Base-by-base conservation (phyloP, 2,113 vertebrate species). In the Hystrix brachyura region DNA sequence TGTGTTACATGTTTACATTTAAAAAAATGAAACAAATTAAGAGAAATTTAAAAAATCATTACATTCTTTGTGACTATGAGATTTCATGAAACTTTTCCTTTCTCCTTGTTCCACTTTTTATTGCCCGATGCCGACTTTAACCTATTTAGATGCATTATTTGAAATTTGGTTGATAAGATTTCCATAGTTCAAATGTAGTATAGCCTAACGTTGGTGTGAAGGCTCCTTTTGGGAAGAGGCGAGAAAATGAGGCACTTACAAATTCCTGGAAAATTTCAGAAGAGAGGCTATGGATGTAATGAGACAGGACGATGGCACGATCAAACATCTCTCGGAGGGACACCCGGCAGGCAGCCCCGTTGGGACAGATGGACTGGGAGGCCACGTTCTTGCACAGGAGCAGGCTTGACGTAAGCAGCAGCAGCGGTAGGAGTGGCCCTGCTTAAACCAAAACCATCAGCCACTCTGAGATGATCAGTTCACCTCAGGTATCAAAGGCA, bases 271-370 rank as follows among this genome's bases (percentile, higher is more conserved):
- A 98, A 27, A 99, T 98, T 97, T 98, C 98, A 0, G 98, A 92
- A 62, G 98, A 98, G 59, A 99, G 98, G 19, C 97, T 97, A 62
- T 99, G 98, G 38, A 99, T 98, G 81, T 98, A 98, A 80, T 98
- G 97, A 5, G 99, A 98, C 79, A 98, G 97, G 90, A 97, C 95
- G 84, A 99, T 98, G 5, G 98, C 98, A 5, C 98, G 96, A 27
- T 99, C 98, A 96, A 99, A 98, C 88, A 99, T 98, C 15, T 98
- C 98, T 84, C 65, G 93, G 2, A 98, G 98, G 43, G 98, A 97
- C 60, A 99, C 91, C 27, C 98, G 98, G 80, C 98, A 99, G 95
- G 12, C 90, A 3, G 96, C 90, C 60, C 97, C 98, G 0, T 4
- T 97, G 86, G 98, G 87, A 86, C 98, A 98, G 64, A 98, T 94